Evolutionary conservation across 1,140 invertebrate genomes (phyloP).

Genomic region (Steinernema feltiae): DNA sequence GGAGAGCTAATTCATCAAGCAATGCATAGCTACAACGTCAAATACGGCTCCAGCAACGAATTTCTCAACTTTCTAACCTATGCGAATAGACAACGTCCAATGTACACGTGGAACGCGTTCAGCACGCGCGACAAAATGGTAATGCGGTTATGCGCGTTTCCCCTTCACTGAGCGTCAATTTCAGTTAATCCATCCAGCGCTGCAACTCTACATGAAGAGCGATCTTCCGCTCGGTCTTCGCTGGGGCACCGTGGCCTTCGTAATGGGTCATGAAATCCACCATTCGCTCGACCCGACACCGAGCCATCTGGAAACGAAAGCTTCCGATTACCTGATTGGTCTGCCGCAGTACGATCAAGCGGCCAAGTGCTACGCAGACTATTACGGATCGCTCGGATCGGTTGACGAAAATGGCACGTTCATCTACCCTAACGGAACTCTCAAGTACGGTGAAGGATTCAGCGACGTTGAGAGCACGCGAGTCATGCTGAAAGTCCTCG

Average conservation of each 20-base stretch:
- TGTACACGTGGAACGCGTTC: too few relatives aligned
- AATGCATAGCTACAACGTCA: too few relatives aligned
- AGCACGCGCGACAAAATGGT: too few relatives aligned
- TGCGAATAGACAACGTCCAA: too few relatives aligned
- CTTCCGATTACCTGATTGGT: neutral
- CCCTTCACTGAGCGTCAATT: too few relatives aligned
- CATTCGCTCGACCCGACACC: neutral
- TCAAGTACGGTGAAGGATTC: neutral
- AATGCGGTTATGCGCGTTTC: too few relatives aligned
- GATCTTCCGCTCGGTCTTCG: neutral
- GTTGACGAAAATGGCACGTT: neutral
- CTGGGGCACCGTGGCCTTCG: neutral
- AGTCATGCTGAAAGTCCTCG: neutral
- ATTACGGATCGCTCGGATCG: neutral
- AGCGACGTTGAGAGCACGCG: neutral
- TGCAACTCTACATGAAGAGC: neutral
- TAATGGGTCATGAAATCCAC: neutral
- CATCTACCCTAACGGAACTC: neutral
- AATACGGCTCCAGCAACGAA: too few relatives aligned
- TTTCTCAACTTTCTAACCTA: too few relatives aligned
- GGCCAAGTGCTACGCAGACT: neutral
- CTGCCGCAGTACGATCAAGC: neutral
- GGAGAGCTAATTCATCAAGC: too few relatives aligned
- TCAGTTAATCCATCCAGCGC: neutral
- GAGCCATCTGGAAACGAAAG: too few relatives aligned